Conservation (phyloP, 2,888 invertebrate genomes). For the Lithophane semibrunnea region DNA sequence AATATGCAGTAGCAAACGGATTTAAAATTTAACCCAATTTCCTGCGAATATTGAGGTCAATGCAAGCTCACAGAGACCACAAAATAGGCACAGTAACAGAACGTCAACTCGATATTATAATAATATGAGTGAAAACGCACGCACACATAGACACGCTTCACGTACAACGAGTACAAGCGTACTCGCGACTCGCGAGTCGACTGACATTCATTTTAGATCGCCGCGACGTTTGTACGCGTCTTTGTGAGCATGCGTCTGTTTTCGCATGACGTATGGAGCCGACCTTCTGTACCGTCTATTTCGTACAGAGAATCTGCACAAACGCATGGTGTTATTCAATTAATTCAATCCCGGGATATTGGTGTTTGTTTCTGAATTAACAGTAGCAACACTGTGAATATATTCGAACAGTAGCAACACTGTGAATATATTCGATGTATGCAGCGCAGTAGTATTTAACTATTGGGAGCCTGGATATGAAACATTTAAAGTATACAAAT, state of each 20-base stretch:
- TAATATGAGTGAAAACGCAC: not conserved
- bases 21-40: constrained; percentile 28
- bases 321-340: constrained; percentile 48
- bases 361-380: constrained; percentile 49
- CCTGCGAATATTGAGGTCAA: constrained; percentile 25
- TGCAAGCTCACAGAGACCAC: constrained; percentile 12
- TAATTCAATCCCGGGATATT: constrained; percentile 33
- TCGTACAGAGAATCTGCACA: constrained; percentile 22
- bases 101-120: not conserved
- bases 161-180: not conserved
- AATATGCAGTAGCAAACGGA: constrained; percentile 12
- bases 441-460: constrained; percentile 2
- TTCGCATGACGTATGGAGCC: not conserved
- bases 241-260: not conserved
- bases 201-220: not conserved
- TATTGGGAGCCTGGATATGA: not conserved
- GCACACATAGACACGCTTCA: not conserved
- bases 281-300: constrained; percentile 11
- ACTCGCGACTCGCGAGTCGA: not conserved
- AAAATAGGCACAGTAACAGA: constrained; percentile 9
- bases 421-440: constrained; percentile 15
- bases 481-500: not conserved
- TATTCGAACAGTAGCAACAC: constrained; percentile 27
- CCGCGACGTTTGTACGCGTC: no score
- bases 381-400: constrained; percentile 20